Conservation (phyloP, 2,797 vertebrate genomes). For the Phoebastria nigripes region DNA sequence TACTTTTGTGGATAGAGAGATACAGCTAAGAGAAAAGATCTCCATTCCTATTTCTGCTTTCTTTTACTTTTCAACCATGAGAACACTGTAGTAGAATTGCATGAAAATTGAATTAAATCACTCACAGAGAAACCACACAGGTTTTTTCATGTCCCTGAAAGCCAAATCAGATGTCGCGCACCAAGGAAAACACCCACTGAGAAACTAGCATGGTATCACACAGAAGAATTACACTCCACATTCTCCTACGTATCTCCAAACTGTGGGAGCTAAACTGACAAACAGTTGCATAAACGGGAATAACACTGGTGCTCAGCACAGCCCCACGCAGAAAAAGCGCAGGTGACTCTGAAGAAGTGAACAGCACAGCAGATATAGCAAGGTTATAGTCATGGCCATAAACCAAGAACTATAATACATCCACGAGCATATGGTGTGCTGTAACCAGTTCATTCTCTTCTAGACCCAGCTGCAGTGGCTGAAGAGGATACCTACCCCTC, state of each 20-base stretch:
- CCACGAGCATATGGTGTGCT: fast-evolving
- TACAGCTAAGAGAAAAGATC: neutral
- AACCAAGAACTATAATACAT: neutral
- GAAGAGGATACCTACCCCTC: neutral
- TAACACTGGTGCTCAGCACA: neutral
- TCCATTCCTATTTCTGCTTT: neutral
- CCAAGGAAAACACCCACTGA: neutral
- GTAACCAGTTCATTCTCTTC: neutral
- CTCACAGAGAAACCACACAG: neutral
- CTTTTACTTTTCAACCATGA: neutral
- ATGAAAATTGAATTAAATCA: neutral
- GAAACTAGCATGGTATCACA: neutral
- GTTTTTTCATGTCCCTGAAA: neutral
- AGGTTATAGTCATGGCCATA: neutral
- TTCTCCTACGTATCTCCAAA: neutral
- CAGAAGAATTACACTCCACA: neutral
- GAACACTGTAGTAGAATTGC: neutral
- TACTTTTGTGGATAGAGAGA: neutral
- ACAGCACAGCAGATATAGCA: fast-evolving
- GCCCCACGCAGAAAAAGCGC: fast-evolving
- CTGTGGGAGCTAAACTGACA: neutral
- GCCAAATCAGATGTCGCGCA: neutral
- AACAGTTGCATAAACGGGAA: neutral
- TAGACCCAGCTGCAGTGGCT: neutral
- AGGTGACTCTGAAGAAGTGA: neutral